These are phyloP conservation scores for Knipowitschia caucasica DNA, from an alignment of 2,797 vertebrate genomes.

Conservation along the genomic window DNA sequence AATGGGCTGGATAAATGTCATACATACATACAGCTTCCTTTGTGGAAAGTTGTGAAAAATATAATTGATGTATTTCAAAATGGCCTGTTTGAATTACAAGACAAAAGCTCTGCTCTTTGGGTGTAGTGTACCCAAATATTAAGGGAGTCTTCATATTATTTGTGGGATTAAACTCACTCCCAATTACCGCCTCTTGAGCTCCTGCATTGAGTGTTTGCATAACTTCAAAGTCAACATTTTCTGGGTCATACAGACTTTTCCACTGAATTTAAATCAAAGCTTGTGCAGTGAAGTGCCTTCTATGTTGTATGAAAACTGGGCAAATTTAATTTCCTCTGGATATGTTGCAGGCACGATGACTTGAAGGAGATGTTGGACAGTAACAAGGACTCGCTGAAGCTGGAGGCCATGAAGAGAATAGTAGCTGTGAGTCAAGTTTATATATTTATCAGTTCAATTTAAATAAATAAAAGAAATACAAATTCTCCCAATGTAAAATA, in stretches of 20 bases:
- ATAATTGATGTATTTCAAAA: not conserved
- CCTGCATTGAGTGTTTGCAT: slow-evolving; percentile 29
- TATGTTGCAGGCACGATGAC: slow-evolving; percentile 86
- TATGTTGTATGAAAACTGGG: not conserved
- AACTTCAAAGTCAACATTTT: slow-evolving; percentile 48
- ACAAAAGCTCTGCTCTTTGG: slow-evolving; percentile 4
- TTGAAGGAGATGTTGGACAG: slow-evolving; percentile 98
- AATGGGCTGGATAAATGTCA: no score
- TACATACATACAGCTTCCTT: no score
- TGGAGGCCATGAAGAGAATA: slow-evolving; percentile 98
- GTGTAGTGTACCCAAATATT: no score
- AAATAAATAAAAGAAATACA: no score
- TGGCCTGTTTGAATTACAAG: not conserved
- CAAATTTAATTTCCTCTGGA: slow-evolving; percentile 12
- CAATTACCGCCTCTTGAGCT: slow-evolving; percentile 17
- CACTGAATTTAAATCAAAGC: slow-evolving; percentile 14
- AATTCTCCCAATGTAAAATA: no score
- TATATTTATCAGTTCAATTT: slow-evolving; percentile 22
- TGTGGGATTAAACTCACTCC: slow-evolving; percentile 24
- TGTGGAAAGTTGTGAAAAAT: no score
- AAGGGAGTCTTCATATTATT: slow-evolving; percentile 14
- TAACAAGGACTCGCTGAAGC: slow-evolving; percentile 97
- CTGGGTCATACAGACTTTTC: slow-evolving; percentile 39
- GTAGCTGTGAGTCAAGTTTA: slow-evolving; percentile 88
- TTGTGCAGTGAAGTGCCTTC: slow-evolving; percentile 2